Percentiles rank a stretch among this genome's conserved stretches.
Conservation (phyloP, 1,140 invertebrate genomes). For the Bilobella aurantiaca region DNA sequence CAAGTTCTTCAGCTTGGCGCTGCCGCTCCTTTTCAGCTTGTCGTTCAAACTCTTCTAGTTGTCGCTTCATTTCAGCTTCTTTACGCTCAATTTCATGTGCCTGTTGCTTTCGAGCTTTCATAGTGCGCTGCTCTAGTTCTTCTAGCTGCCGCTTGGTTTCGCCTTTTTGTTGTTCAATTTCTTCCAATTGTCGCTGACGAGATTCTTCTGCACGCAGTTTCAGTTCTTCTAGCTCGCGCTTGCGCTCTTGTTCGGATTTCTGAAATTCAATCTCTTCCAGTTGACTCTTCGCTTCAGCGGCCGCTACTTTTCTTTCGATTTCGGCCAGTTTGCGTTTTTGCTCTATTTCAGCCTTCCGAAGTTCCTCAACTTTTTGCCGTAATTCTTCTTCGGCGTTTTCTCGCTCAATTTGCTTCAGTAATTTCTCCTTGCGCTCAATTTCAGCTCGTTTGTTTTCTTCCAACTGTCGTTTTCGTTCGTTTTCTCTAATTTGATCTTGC, state of each 20-base stretch:
- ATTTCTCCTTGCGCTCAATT: too few relatives aligned
- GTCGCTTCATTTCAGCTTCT: background rate
- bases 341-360: background rate
- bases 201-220: too few relatives aligned
- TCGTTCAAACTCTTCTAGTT: background rate
- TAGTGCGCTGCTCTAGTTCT: background rate
- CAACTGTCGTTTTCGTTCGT: background rate
- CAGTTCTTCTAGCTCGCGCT: too few relatives aligned
- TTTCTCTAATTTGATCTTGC: too few relatives aligned
- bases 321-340: background rate
- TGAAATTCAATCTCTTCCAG: background rate
- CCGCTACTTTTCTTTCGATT: background rate
- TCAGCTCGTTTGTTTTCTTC: too few relatives aligned
- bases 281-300: background rate
- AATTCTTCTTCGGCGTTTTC: too few relatives aligned
- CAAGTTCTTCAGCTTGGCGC: background rate
- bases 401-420: too few relatives aligned
- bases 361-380: background rate
- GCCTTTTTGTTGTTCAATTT: background rate
- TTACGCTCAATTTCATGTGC: background rate
- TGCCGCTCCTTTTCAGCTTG: background rate
- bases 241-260: too few relatives aligned
- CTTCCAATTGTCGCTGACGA: slow-evolving; percentile 1
- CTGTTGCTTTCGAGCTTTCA: too few relatives aligned
- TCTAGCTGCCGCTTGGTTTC: background rate